Base-by-base conservation (phyloP, 1,140 invertebrate species). In the Medauroidea extradentata region DNA sequence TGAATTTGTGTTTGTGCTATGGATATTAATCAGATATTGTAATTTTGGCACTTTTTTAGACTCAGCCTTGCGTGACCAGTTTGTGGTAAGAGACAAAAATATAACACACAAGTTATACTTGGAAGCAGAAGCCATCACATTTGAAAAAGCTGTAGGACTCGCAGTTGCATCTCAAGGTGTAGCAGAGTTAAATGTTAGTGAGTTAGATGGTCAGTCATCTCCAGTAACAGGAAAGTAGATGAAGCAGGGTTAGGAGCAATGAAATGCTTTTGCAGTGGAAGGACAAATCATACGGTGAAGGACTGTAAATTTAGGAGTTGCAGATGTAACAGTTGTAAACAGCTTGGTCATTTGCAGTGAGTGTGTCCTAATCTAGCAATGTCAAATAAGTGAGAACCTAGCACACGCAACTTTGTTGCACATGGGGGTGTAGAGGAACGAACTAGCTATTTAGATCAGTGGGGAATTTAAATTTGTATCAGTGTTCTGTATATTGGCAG, bases 1-100 rank as follows among this genome's bases (percentile, higher is more conserved):
- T 13, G 51, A 62, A 18, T 62, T 60, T 51, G 43, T 42, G 14
- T 16, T 57, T 16, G 57, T 38, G 39, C 46, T 62, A 38, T 7
- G 44, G 18, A 46, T 5, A 46, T 21, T 46, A 25, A 46, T 13
- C 18, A 19, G 44, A 9, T 46, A 46, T 46, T 46, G 44, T 46
- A 46, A 46, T 19, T 46, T 21, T 46, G 44, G 44, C 4, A 46
- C 44, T 7, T 46, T 46, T 25, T 46, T 46, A 25, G 44, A 46
- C 44, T 21, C 18, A 21, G 44, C 44, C 18, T 46, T 46, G 24
- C 44, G 44, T 46, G 44, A 46, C 44, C 44, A 46, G n/a, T 46
- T 46, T 46, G 44, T 46, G 44, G 44, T 46, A 46, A 25, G 44
- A 25, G 24, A 46, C 9, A 46, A 25, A 25, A 5, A 46, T 21